A percentile compares a stretch with the other conserved stretches of the same genome.
Conservation (phyloP, 2,113 vertebrate species). For the Melanocharis versteri region DNA sequence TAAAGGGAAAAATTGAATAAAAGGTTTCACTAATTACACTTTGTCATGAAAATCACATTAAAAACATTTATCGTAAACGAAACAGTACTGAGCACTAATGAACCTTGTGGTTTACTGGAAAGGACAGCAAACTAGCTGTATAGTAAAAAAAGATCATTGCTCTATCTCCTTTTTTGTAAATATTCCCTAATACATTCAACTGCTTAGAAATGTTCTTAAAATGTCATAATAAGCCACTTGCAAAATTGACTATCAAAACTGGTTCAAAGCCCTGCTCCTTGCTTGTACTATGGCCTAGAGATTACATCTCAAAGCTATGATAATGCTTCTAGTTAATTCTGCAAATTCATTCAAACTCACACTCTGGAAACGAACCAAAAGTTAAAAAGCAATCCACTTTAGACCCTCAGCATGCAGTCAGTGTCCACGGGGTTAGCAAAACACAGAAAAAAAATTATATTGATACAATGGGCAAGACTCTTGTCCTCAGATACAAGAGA, state of each 20-base stretch:
- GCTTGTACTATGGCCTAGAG: neutral
- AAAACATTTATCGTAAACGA: conserved; percentile 54
- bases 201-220: conserved; percentile 36
- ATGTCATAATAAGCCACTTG: neutral
- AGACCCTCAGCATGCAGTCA: neutral
- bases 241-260: conserved; percentile 44
- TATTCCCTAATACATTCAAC: conserved; percentile 37
- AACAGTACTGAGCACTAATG: conserved; percentile 53
- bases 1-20: conserved; percentile 42
- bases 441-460: neutral
- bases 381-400: neutral
- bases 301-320: neutral
- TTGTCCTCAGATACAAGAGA: neutral
- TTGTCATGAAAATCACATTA: conserved; percentile 66
- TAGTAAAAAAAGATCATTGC: conserved; percentile 29
- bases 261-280: conserved; percentile 25
- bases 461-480: neutral
- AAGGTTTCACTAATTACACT: conserved; percentile 47
- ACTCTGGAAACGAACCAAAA: neutral
- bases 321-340: neutral
- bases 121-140: conserved; percentile 43
- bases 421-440: neutral
- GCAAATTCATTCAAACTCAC: neutral
- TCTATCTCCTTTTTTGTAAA: neutral
- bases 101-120: conserved; percentile 59